Evolutionary conservation across 2,797 vertebrate genomes (phyloP), one percentile per base, ranked within the genome.

Genomic region (Anas bernieri): DNA sequence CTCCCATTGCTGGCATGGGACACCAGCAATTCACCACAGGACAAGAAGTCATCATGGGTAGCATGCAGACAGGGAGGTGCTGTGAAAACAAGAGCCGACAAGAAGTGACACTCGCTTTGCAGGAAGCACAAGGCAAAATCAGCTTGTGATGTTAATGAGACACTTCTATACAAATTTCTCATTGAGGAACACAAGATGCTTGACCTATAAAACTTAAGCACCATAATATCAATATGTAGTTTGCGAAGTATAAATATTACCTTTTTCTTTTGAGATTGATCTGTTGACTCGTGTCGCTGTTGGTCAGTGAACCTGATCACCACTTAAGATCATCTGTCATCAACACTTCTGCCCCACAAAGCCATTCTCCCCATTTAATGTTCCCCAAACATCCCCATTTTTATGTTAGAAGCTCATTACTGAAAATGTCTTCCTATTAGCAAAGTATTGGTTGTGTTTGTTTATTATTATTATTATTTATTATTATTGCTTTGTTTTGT

Each of bases 11-110:
- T 33, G 50, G 12, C 7, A 3, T 2, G 17, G 74, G 31, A 26
- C 22, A 12, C 10, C 33, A n/a, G 43, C 0, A 4, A 6, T 17
- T 59, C 39, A 15, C 15, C 6, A 1, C 37, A 20, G 25, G 14
- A 25, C 11, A 25, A 20, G 43, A 39, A 59, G 66, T 7, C 28
- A 23, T 16, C 1, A 1, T 23, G n/a, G 76, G 55, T 17, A 37
- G 46, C 20, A 4, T 13, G 2, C 7, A 2, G 30, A 45, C 35
- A 58, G 54, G 13, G 55, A 62, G 33, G 26, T 21, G 10, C 22
- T 55, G 43, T 21, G 37, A 31, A 61, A 28, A 16, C 6, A 28
- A 31, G 41, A 45, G 18, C 66, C 26, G 33, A 25, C 11, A 5
- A 1, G 16, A 37, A 26, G 12, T 16, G 33, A 48, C 43, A 41